phyloP scores from a whole-genome alignment of 2,797 vertebrate species.

The Notoglanidium macrostoma region DNA sequence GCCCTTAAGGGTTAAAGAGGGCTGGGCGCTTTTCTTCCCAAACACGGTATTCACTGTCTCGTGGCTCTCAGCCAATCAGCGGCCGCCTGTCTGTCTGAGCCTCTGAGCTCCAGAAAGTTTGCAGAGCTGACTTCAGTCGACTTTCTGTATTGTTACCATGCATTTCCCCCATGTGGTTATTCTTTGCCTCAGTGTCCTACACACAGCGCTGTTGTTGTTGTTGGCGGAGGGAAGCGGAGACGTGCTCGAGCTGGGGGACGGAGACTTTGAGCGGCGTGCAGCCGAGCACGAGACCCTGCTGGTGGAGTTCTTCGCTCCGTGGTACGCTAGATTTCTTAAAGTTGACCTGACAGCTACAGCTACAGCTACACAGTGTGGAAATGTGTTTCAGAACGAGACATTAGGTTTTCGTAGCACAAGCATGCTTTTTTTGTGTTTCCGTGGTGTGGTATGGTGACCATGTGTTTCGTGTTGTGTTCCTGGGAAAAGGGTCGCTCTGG shows the following conservation, averaged over 20 bases:
- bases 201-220: not conserved
- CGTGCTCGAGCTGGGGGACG: conserved; percentile 62
- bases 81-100: not conserved
- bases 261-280: conserved; percentile 55
- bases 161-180: not conserved
- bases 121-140: not conserved
- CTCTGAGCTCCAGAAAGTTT: not conserved
- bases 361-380: not conserved
- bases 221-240: conserved; percentile 43
- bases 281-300: conserved; percentile 59
- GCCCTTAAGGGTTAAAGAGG: not conserved
- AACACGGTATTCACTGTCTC: not conserved
- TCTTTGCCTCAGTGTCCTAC: conserved; percentile 13
- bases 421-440: not conserved
- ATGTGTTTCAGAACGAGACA: not conserved
- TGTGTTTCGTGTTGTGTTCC: not conserved
- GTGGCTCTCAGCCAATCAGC: conserved; percentile 33
- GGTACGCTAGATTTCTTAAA: conserved; percentile 46
- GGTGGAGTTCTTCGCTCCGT: conserved; percentile 66
- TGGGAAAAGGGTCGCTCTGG: not conserved
- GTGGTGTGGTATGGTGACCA: too few species aligned
- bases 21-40: not conserved
- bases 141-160: not conserved
- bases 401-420: too few species aligned
- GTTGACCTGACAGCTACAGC: not conserved